These are phyloP conservation scores for Leptogaster cylindrica DNA, from an alignment of 2,888 invertebrate genomes.

Conservation along the genomic window DNA sequence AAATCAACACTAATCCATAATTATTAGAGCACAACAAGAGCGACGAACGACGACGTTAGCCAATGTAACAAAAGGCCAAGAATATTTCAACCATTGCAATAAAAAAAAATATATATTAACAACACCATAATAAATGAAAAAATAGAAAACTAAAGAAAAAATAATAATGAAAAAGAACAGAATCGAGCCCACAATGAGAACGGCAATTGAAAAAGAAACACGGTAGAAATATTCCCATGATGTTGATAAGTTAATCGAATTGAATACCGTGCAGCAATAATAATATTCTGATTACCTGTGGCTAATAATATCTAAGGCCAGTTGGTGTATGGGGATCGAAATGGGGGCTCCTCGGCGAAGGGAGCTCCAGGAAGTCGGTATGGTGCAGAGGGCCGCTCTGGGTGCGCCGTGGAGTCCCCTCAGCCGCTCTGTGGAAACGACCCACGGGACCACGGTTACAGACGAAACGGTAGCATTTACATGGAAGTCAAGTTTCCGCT, in stretches of 20 bases:
- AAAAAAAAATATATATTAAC: too few relatives aligned
- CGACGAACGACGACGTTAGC: conserved; percentile 1
- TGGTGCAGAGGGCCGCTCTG: neutral
- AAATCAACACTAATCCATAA: conserved; percentile 27
- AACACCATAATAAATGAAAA: too few relatives aligned
- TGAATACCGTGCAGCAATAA: conserved; percentile 38
- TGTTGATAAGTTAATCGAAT: conserved; percentile 38
- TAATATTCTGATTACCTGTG: conserved; percentile 38
- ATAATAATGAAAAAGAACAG: neutral
- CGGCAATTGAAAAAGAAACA: neutral
- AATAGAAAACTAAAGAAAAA: too few relatives aligned
- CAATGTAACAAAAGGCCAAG: conserved; percentile 20
- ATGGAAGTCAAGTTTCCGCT: conserved; percentile 35
- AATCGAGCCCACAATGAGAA: neutral
- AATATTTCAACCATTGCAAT: conserved; percentile 16
- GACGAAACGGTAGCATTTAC: conserved; percentile 43
- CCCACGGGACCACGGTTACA: neutral
- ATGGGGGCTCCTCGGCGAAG: conserved; percentile 11
- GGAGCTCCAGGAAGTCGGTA: too few relatives aligned
- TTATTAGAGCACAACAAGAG: conserved; percentile 32
- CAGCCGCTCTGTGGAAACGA: too few relatives aligned
- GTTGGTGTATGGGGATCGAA: neutral
- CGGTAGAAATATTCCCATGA: conserved; percentile 31
- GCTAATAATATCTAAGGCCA: conserved; percentile 36
- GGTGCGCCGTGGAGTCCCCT: too few relatives aligned